Percentiles rank a stretch among this genome's conserved stretches.
phyloP scores from a whole-genome alignment of 2,888 invertebrate species.

The Xestoiulus laeticollis region DNA sequence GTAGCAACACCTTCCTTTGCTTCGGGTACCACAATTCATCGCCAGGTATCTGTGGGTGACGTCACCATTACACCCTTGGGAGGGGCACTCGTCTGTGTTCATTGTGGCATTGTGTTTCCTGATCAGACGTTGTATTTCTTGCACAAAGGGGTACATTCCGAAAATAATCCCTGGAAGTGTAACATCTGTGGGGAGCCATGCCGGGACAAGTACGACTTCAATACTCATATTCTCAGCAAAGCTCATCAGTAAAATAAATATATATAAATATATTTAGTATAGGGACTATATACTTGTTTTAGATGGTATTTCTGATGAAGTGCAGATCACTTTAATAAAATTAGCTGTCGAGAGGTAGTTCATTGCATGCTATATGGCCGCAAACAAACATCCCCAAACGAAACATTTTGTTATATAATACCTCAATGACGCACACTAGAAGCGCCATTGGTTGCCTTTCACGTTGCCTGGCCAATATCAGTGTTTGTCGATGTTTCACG shows the following conservation, averaged over 20 bases:
- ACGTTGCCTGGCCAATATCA: too few species aligned
- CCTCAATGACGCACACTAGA: too few species aligned
- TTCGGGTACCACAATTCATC: background rate
- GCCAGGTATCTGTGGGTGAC: constrained; percentile 50
- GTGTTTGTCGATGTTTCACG: too few species aligned
- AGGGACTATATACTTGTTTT: too few species aligned
- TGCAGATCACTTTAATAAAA: too few species aligned
- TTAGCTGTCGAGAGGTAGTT: too few species aligned
- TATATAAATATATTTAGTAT: too few species aligned
- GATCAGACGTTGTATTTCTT: constrained; percentile 96
- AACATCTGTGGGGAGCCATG: constrained; percentile 97
- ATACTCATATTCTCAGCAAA: constrained; percentile 92
- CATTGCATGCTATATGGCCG: too few species aligned
- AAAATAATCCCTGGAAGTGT: constrained; percentile 96
- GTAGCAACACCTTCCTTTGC: background rate
- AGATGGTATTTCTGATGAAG: background rate
- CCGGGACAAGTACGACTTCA: constrained; percentile 95
- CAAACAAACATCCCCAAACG: too few species aligned
- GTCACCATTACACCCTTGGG: constrained; percentile 45
- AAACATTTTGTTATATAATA: too few species aligned
- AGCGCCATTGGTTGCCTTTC: too few species aligned
- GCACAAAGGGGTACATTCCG: constrained; percentile 97
- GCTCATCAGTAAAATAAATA: constrained; percentile 77
- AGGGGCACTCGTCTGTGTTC: constrained; percentile 75
- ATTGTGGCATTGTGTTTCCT: constrained; percentile 93